These are phyloP conservation scores for Aplidium turbinatum DNA, from an alignment of 23 tunicate genomes.

Conservation along the genomic window DNA sequence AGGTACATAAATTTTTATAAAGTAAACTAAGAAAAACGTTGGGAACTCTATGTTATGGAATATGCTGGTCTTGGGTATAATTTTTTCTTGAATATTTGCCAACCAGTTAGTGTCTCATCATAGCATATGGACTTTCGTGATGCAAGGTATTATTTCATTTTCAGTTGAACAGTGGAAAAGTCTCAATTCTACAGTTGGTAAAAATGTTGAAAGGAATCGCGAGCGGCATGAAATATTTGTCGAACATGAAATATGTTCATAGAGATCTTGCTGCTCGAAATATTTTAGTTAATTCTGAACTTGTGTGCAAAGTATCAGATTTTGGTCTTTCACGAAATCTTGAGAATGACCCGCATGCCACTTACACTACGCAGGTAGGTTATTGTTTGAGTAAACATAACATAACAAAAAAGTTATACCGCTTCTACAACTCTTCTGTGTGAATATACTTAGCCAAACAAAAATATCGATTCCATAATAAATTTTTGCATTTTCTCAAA, in stretches of 20 bases:
- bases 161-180: conserved; percentile 40
- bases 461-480: background rate
- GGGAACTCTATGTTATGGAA: no score
- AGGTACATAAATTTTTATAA: no score
- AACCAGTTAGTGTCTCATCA: no score
- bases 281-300: conserved; percentile 77
- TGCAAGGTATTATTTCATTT: background rate
- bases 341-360: conserved; percentile 92
- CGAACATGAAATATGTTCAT: conserved; percentile 82
- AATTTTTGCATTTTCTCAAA: background rate
- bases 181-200: conserved; percentile 56
- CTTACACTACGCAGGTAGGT: conserved; percentile 93
- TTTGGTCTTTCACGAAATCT: conserved; percentile 91
- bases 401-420: no score
- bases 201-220: conserved; percentile 83
- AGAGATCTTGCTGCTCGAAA: conserved; percentile 98
- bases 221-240: conserved; percentile 89
- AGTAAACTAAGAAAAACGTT: no score
- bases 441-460: no score
- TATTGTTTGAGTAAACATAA: no score
- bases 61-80: no score
- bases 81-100: no score
- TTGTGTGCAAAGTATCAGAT: conserved; percentile 92
- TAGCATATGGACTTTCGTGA: no score
- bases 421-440: no score